Conservation (phyloP, 2,888 invertebrate species). For the Drosophila stalkeri region DNA sequence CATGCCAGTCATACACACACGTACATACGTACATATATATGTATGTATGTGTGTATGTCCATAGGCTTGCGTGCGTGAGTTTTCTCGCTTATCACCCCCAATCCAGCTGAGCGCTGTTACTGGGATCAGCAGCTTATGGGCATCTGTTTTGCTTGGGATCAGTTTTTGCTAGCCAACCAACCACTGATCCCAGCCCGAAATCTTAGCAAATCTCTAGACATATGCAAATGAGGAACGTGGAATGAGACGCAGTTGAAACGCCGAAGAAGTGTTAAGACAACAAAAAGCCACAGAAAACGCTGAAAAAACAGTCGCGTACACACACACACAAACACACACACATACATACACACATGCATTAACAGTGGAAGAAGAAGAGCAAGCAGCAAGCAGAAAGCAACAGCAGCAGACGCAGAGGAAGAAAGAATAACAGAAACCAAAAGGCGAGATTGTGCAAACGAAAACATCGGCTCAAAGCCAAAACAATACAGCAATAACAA, state of each 20-base stretch:
- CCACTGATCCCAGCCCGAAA: slow-evolving; percentile 14
- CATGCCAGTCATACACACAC: slow-evolving; percentile 8
- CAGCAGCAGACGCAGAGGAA: slow-evolving; percentile 1
- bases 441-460: slow-evolving; percentile 42
- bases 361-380: neutral
- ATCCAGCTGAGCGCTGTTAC: neutral
- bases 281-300: slow-evolving; percentile 26
- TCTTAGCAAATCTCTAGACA: slow-evolving; percentile 27
- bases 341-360: neutral
- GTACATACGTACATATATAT: neutral
- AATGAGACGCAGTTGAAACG: slow-evolving; percentile 19
- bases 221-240: slow-evolving; percentile 41
- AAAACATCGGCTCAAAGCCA: slow-evolving; percentile 31
- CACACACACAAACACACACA: slow-evolving; percentile 4
- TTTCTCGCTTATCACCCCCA: slow-evolving; percentile 10
- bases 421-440: slow-evolving; percentile 33
- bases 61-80: slow-evolving; percentile 13
- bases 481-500: slow-evolving; percentile 24
- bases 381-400: neutral
- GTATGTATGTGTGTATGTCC: slow-evolving; percentile 2
- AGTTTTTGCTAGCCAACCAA: slow-evolving; percentile 8
- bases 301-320: slow-evolving; percentile 25
- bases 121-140: slow-evolving; percentile 9
- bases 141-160: slow-evolving; percentile 7
- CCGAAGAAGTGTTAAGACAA: slow-evolving; percentile 46